Conservation (phyloP, 2,113 vertebrate species). For the Psilopogon haemacephalus region DNA sequence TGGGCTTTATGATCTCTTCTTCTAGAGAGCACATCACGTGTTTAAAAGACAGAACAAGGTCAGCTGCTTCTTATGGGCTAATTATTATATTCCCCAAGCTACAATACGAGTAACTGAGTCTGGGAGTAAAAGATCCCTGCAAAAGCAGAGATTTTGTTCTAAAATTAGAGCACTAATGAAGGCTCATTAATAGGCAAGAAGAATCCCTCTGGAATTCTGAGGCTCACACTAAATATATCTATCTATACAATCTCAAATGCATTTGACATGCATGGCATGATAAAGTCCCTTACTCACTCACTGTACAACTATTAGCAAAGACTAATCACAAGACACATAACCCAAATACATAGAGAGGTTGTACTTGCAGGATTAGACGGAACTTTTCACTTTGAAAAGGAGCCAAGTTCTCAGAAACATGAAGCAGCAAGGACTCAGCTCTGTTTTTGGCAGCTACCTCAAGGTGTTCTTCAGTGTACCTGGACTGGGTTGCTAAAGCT, state of each 20-base stretch:
- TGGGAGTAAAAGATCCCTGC: background rate
- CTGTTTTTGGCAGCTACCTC: background rate
- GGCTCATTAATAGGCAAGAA: constrained; percentile 11
- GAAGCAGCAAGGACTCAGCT: background rate
- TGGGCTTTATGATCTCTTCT: background rate
- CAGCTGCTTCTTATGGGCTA: background rate
- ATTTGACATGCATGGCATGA: accelerated
- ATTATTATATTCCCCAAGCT: background rate
- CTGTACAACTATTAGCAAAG: background rate
- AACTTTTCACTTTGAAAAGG: background rate
- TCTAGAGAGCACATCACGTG: background rate
- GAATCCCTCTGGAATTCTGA: background rate
- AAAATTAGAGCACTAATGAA: constrained; percentile 34
- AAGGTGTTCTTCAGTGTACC: background rate
- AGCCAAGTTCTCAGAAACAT: background rate
- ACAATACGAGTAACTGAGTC: background rate
- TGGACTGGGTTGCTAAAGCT: background rate
- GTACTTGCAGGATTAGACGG: background rate
- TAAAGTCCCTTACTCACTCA: background rate
- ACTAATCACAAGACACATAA: accelerated
- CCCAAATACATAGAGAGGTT: background rate
- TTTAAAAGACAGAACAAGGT: background rate
- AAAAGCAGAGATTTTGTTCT: constrained; percentile 1
- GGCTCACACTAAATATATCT: background rate
- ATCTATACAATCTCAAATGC: background rate